Conservation (phyloP, 2,113 vertebrate genomes). For the Atrichornis clamosus region DNA sequence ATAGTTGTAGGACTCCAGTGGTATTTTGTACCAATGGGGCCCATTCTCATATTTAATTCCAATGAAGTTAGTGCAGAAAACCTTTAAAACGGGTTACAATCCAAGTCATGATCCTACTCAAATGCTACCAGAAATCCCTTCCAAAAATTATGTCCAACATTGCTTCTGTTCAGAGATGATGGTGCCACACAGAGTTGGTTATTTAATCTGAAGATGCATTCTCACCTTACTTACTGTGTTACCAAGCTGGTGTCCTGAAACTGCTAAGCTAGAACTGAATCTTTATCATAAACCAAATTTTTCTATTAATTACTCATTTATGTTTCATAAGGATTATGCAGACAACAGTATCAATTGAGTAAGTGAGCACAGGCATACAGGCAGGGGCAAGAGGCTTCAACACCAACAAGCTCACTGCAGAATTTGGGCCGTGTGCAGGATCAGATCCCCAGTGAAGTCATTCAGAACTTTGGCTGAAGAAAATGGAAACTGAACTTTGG, state of each 20-base stretch:
- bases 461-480: background rate
- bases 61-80: background rate
- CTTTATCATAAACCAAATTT: background rate
- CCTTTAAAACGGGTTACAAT: background rate
- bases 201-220: background rate
- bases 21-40: background rate
- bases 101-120: background rate
- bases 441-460: background rate
- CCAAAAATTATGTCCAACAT: background rate
- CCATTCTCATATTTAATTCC: background rate
- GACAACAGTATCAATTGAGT: background rate
- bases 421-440: background rate
- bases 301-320: background rate
- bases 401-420: fast-evolving
- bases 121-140: background rate
- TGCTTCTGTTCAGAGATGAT: background rate
- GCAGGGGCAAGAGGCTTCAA: background rate
- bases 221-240: background rate
- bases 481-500: background rate
- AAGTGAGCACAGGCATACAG: background rate
- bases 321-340: background rate
- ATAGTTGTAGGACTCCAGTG: background rate
- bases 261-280: background rate
- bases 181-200: background rate
- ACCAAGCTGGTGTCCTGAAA: background rate